Percentiles rank a stretch among this genome's conserved stretches.
phyloP scores from a whole-genome alignment of 2,888 invertebrate genomes.

The Siphlonurus alternatus region DNA sequence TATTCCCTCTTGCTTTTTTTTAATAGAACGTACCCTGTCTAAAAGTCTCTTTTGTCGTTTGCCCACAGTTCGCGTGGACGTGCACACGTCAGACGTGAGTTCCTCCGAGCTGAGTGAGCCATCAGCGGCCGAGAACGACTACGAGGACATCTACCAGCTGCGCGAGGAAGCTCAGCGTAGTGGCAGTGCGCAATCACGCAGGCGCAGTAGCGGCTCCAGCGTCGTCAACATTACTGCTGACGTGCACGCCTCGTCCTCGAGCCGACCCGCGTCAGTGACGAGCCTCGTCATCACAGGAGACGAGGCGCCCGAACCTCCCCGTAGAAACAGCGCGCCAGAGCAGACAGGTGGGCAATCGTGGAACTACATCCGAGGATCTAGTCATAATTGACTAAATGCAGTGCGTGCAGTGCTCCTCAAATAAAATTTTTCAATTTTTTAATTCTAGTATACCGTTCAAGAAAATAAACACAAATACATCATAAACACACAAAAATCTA shows the following conservation, averaged over 20 bases:
- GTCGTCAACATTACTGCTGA: background rate
- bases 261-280: conserved; percentile 17
- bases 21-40: too few species aligned
- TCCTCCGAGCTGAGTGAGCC: conserved; percentile 31
- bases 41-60: too few species aligned
- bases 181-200: background rate
- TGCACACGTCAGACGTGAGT: conserved; percentile 24
- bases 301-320: conserved; percentile 20
- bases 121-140: conserved; percentile 43
- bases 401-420: too few species aligned
- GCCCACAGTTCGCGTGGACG: conserved; percentile 2
- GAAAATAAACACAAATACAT: too few species aligned
- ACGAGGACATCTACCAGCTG: conserved; percentile 65
- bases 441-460: too few species aligned
- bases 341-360: background rate
- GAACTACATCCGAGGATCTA: too few species aligned
- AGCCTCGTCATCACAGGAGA: conserved; percentile 13
- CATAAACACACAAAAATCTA: too few species aligned
- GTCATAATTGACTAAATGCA: too few species aligned
- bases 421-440: too few species aligned
- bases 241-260: conserved; percentile 1
- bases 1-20: too few species aligned
- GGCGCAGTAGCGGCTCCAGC: conserved; percentile 30
- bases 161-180: conserved; percentile 35
- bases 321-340: background rate